Percentiles rank a stretch among this genome's conserved stretches.
Conservation (phyloP, 2,888 invertebrate species). For the Pollenia labialis region DNA sequence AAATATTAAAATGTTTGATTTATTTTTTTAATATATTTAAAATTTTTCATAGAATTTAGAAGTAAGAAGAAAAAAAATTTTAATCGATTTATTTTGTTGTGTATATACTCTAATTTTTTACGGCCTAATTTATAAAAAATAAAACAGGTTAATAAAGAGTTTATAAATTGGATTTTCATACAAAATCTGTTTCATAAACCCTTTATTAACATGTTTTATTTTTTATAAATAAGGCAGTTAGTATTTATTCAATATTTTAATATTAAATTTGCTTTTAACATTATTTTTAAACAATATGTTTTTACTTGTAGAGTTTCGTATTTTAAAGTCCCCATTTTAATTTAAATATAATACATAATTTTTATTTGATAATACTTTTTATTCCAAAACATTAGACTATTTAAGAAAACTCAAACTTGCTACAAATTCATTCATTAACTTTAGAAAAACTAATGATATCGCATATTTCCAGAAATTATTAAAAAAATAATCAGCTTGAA, state of each 20-base stretch:
- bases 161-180: no score
- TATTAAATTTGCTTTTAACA: conserved; percentile 40
- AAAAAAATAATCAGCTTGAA: no score
- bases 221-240: no score
- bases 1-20: conserved; percentile 36
- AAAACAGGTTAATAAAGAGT: no score
- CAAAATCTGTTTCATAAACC: no score
- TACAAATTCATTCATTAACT: neutral
- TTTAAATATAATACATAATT: conserved; percentile 18
- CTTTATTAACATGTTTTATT: no score
- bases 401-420: neutral
- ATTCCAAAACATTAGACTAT: neutral
- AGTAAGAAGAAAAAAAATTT: conserved; percentile 53
- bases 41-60: conserved; percentile 42
- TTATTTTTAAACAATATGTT: conserved; percentile 52
- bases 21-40: conserved; percentile 16
- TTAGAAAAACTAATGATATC: no score
- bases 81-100: conserved; percentile 28
- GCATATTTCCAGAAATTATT: no score
- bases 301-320: conserved; percentile 23
- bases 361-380: neutral
- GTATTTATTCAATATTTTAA: conserved; percentile 38
- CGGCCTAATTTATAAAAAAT: no score
- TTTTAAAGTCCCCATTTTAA: conserved; percentile 45
- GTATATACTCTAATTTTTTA: conserved; percentile 47